phyloP scores from a whole-genome alignment of 2,113 vertebrate genomes.

The Cervus canadensis region DNA sequence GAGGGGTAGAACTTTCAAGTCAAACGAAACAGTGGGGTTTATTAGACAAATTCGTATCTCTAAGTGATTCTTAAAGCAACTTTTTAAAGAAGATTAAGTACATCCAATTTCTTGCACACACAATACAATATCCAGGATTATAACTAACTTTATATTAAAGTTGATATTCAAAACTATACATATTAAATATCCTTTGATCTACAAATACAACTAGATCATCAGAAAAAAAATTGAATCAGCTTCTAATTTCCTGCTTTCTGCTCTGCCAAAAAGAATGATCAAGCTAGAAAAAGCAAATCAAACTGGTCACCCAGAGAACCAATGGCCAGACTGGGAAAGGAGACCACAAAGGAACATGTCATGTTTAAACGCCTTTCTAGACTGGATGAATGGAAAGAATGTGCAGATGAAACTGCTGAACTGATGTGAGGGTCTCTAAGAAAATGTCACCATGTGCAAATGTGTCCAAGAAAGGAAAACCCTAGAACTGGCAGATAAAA shows the following conservation, averaged over 20 bases:
- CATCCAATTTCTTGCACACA: neutral
- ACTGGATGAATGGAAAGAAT: neutral
- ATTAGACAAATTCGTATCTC: neutral
- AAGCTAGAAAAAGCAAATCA: neutral
- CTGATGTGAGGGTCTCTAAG: neutral
- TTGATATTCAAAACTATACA: neutral
- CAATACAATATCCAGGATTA: neutral
- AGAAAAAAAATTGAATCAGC: neutral
- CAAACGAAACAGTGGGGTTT: neutral
- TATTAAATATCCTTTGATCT: slow-evolving; percentile 6
- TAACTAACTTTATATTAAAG: slow-evolving; percentile 18
- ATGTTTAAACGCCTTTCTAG: neutral
- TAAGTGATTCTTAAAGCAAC: neutral
- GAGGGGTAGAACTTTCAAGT: neutral
- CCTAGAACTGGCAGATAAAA: neutral
- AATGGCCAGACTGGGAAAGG: neutral
- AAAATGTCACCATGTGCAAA: neutral
- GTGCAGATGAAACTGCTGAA: neutral
- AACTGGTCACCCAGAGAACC: neutral
- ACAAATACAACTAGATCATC: neutral
- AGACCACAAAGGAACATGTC: neutral
- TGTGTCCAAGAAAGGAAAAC: neutral
- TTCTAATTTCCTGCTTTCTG: neutral
- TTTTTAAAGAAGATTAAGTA: neutral
- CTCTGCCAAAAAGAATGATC: neutral